phyloP scores from a whole-genome alignment of 2,797 vertebrate species.

The Gobionotothen gibberifrons region DNA sequence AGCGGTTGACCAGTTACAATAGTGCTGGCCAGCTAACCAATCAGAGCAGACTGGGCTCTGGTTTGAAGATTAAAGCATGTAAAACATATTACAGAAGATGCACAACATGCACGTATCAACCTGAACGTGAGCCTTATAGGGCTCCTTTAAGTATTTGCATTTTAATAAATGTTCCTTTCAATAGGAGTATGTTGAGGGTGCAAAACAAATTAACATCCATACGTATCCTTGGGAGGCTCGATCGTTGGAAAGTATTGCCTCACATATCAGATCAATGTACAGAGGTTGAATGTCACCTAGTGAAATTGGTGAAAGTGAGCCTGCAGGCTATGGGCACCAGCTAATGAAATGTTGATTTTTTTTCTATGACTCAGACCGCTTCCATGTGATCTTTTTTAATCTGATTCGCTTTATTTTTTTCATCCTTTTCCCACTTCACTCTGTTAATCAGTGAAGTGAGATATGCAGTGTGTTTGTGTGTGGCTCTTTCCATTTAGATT shows the following conservation, averaged over 20 bases:
- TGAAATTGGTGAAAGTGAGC: conserved; percentile 75
- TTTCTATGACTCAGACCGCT: conserved; percentile 33
- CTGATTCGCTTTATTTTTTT: conserved; percentile 54
- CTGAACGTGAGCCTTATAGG: too few species aligned
- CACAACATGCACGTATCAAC: too few species aligned
- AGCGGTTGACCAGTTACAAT: too few species aligned
- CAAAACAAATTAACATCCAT: conserved; percentile 8
- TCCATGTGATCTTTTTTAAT: conserved; percentile 62
- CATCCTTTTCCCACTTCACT: conserved; percentile 43
- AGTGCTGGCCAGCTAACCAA: too few species aligned
- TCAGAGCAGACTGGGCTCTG: too few species aligned
- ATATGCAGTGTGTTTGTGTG: conserved; percentile 41
- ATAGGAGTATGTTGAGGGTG: background rate
- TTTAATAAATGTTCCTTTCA: background rate
- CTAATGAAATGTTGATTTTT: conserved; percentile 78
- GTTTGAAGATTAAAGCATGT: too few species aligned
- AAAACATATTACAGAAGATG: too few species aligned
- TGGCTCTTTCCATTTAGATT: conserved; percentile 63
- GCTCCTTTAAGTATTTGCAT: background rate
- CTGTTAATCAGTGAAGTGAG: conserved; percentile 60
- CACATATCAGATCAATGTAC: conserved; percentile 61
- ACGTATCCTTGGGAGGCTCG: conserved; percentile 21
- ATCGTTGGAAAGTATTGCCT: conserved; percentile 48
- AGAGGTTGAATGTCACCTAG: conserved; percentile 73
- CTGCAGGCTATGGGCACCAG: conserved; percentile 46